Evolutionary conservation across 2,888 invertebrate genomes (phyloP), one percentile per base, ranked within the genome.

Genomic region (Hirtodrosophila trivittata): DNA sequence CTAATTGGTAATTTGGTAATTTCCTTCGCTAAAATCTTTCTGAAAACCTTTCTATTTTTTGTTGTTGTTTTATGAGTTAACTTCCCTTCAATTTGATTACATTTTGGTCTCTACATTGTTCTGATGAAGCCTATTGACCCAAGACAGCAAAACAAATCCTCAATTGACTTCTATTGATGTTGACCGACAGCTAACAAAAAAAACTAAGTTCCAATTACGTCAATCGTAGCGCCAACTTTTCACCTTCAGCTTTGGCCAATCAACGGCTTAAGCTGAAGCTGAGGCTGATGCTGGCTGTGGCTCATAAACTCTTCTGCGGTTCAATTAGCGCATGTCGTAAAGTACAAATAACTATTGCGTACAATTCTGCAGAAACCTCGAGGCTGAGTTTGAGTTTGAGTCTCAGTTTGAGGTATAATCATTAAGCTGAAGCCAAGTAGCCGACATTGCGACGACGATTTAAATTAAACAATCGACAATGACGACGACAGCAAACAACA

Each of bases 381-480:
- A 46, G 35, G 42, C 51, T 49, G 42, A 30, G 26, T 55, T 18
- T 43, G 35, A 60, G 26, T 55, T 18, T 46, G 33, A 55, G 33
- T 66, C 13, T 43, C 49, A 57, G 58, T 65, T 58, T 71, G 52
- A 59, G 71, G 54, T 56, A 77, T 77, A 77, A 69, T 82, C 78
- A 78, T 78, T 77, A 82, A 72, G 57, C 54, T 75, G 72, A 72
- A 72, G 72, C 56, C 75, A 46, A 68, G 75, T 72, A 66, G 70
- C 63, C 63, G 77, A 66, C 76, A 59, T 72, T 57, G 77, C 64
- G 76, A 67, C 81, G 71, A 64, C 69, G 70, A 82, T 84, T 84
- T 84, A 84, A 82, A 84, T 82, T 84, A 84, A 82, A 82, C 84
- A 84, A 82, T 82, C 81, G 84, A 69, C 81, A 75, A 77, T 69